Conservation (phyloP, 2,113 vertebrate genomes). For the Hippocampus guttulatus region DNA sequence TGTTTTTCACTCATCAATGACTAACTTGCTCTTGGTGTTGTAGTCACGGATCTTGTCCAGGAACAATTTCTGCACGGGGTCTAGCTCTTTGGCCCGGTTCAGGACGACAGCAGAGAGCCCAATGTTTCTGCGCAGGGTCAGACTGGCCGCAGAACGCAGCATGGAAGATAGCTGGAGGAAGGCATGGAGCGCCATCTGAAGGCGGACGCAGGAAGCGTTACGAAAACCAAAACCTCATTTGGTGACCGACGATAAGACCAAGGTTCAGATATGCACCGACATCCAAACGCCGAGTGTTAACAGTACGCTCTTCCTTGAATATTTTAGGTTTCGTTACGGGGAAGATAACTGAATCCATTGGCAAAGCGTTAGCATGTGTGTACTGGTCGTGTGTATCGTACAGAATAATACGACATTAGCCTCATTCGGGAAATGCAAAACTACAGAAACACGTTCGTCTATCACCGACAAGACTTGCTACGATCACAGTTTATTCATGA, state of each 20-base stretch:
- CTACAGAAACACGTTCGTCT: background rate
- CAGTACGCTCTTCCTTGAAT: background rate
- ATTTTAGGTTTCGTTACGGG: background rate
- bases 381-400: background rate
- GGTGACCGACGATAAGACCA: background rate
- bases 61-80: constrained; percentile 93
- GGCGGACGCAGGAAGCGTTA: background rate
- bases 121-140: constrained; percentile 82
- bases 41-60: constrained; percentile 95
- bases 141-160: constrained; percentile 66
- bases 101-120: constrained; percentile 84
- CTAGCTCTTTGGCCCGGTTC: constrained; percentile 81
- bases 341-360: background rate
- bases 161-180: constrained; percentile 77
- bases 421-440: background rate
- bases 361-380: background rate
- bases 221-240: background rate
- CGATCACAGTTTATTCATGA: background rate
- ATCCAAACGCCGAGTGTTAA: background rate
- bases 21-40: constrained; percentile 87
- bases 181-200: constrained; percentile 81
- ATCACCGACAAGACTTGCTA: background rate
- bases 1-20: background rate
- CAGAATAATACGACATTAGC: background rate
- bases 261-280: background rate